phyloP scores from a whole-genome alignment of 2,888 invertebrate genomes.

The Eilema caniola region DNA sequence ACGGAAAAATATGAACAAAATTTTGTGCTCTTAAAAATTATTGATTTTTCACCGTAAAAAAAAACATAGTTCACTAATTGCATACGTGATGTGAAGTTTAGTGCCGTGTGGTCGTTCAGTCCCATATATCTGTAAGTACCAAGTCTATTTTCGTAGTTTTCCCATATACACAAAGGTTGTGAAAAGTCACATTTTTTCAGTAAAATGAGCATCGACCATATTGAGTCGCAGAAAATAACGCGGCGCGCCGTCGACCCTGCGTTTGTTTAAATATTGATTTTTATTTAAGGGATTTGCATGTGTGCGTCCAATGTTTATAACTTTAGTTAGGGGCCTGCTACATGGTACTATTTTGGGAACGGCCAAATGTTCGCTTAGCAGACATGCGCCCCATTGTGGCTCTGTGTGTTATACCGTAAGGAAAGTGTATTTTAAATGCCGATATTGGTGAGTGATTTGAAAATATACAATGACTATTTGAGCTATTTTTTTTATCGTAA shows the following conservation, averaged over 20 bases:
- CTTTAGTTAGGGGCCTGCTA: conserved; percentile 82
- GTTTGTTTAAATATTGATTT: conserved; percentile 80
- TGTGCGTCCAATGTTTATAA: conserved; percentile 80
- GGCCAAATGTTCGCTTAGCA: conserved; percentile 78
- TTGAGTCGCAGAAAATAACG: conserved; percentile 43
- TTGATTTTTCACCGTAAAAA: conserved; percentile 85
- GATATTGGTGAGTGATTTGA: conserved; percentile 46
- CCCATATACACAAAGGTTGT: conserved; percentile 71
- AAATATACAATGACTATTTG: conserved; percentile 46
- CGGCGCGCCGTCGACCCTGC: conserved; percentile 39
- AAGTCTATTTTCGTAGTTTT: conserved; percentile 72
- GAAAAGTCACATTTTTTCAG: conserved; percentile 82
- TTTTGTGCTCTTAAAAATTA: conserved; percentile 83
- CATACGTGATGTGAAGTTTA: conserved; percentile 70
- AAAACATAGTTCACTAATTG: conserved; percentile 75
- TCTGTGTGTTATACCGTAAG: conserved; percentile 38
- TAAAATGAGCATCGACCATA: conserved; percentile 73
- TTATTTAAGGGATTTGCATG: conserved; percentile 65
- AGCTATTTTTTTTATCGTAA: conserved; percentile 65
- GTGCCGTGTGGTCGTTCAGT: conserved; percentile 64
- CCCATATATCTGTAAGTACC: conserved; percentile 69
- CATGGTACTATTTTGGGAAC: conserved; percentile 82
- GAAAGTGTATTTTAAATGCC: conserved; percentile 34
- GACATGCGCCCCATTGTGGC: conserved; percentile 69
- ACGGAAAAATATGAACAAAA: conserved; percentile 84